These are phyloP conservation scores for Verasper variegatus DNA, from an alignment of 2,113 vertebrate species.

Conservation along the genomic window DNA sequence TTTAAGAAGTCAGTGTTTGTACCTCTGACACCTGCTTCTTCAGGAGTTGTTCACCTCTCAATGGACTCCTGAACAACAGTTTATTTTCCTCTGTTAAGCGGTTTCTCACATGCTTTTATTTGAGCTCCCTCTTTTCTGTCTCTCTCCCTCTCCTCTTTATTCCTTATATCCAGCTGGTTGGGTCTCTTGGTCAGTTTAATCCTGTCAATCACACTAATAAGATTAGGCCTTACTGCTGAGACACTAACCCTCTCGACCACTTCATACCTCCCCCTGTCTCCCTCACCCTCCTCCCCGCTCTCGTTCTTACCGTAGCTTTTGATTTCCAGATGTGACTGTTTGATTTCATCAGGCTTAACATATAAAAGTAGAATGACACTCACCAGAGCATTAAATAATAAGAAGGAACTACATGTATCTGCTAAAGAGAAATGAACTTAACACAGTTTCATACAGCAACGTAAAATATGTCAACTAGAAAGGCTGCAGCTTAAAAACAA, in stretches of 20 bases:
- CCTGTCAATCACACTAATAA: conserved; percentile 73
- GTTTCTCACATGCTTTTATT: background rate
- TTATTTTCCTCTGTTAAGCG: background rate
- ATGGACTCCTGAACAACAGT: background rate
- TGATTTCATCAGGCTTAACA: background rate
- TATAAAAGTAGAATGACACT: background rate
- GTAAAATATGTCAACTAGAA: too few species aligned
- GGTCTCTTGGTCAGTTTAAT: conserved; percentile 69
- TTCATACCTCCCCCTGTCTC: conserved; percentile 33
- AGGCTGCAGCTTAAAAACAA: too few species aligned
- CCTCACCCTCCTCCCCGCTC: conserved; percentile 1
- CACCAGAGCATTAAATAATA: too few species aligned
- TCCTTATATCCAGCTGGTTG: conserved; percentile 65
- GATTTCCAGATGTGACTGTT: background rate
- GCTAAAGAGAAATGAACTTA: too few species aligned
- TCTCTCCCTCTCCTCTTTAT: conserved; percentile 17
- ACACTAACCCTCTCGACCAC: conserved; percentile 57
- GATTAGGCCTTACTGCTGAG: conserved; percentile 73
- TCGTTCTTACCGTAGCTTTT: conserved; percentile 10
- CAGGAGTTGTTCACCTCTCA: background rate
- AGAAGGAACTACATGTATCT: too few species aligned
- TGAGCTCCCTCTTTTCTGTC: conserved; percentile 6
- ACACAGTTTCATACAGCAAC: too few species aligned
- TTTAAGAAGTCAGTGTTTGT: background rate
- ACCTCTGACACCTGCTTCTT: conserved; percentile 15